A percentile compares a stretch with the other conserved stretches of the same genome.
Evolutionary conservation across 2,797 vertebrate species (phyloP).

Genomic region (Girardinus metallicus): DNA sequence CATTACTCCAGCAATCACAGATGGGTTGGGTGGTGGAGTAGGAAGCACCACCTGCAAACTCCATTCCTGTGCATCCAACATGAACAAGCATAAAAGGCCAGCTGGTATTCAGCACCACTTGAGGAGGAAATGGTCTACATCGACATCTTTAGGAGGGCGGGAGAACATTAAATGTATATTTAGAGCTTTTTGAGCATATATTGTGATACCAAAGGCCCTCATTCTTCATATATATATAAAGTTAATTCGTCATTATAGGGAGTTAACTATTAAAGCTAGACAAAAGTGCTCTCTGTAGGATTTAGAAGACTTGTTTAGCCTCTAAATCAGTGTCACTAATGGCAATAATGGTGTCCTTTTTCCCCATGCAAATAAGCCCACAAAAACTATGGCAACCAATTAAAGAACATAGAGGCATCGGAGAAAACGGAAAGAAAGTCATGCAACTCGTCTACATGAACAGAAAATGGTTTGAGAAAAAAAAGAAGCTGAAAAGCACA

Average conservation of each 20-base stretch:
- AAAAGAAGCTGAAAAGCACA: conserved; percentile 53
- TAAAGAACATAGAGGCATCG: conserved; percentile 8
- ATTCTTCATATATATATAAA: conserved; percentile 36
- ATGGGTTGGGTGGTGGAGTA: conserved; percentile 34
- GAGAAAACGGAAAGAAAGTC: conserved; percentile 29
- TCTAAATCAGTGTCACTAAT: conserved; percentile 43
- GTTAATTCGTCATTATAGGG: conserved; percentile 50
- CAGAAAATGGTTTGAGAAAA: conserved; percentile 35
- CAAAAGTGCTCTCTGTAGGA: conserved; percentile 54
- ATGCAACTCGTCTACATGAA: conserved; percentile 60
- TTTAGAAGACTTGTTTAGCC: conserved; percentile 46
- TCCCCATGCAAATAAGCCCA: neutral
- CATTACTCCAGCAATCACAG: conserved; percentile 42
- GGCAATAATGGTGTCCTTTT: conserved; percentile 20
- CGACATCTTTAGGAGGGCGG: conserved; percentile 16
- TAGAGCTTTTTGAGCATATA: conserved; percentile 48
- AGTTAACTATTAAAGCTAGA: conserved; percentile 58
- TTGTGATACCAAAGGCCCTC: conserved; percentile 26
- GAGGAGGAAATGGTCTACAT: conserved; percentile 27
- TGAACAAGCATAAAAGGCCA: conserved; percentile 44
- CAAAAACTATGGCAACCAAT: conserved; percentile 1
- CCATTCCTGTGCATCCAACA: conserved; percentile 36
- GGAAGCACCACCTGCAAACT: conserved; percentile 57
- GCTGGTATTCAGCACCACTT: conserved; percentile 47
- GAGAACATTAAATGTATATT: conserved; percentile 29